Conservation (phyloP, 2,797 vertebrate genomes). For the Cheirogaleus major region DNA sequence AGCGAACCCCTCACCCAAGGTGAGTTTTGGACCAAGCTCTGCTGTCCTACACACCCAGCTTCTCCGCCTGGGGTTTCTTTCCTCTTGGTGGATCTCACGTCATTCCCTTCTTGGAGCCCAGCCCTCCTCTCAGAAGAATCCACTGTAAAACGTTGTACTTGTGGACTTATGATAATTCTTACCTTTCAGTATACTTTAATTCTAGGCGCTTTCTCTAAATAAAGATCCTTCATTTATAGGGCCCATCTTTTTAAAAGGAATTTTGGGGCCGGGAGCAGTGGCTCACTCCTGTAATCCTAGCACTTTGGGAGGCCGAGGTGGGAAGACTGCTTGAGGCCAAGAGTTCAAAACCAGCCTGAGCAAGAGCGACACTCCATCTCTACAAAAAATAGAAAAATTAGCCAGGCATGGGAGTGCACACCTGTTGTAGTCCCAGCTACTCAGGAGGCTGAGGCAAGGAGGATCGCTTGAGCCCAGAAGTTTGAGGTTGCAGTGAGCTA, state of each 20-base stretch:
- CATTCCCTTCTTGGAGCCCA: not conserved
- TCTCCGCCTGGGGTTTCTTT: not conserved
- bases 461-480: too few species aligned
- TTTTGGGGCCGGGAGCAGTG: not conserved
- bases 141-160: not conserved
- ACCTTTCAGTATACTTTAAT: not conserved
- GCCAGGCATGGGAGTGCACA: too few species aligned
- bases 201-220: not conserved
- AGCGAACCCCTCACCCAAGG: not conserved
- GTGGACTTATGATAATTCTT: not conserved
- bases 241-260: not conserved
- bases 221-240: not conserved
- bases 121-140: not conserved
- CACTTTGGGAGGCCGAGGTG: too few species aligned
- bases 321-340: too few species aligned
- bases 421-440: too few species aligned
- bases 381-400: too few species aligned
- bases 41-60: rapidly evolving
- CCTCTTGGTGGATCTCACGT: not conserved
- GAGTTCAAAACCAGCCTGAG: too few species aligned
- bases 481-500: too few species aligned
- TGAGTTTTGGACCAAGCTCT: not conserved
- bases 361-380: too few species aligned
- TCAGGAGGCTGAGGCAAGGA: too few species aligned
- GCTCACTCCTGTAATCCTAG: too few species aligned